Evolutionary conservation across 2,797 vertebrate species (phyloP).

Genomic region (Rhinichthys osculus): DNA sequence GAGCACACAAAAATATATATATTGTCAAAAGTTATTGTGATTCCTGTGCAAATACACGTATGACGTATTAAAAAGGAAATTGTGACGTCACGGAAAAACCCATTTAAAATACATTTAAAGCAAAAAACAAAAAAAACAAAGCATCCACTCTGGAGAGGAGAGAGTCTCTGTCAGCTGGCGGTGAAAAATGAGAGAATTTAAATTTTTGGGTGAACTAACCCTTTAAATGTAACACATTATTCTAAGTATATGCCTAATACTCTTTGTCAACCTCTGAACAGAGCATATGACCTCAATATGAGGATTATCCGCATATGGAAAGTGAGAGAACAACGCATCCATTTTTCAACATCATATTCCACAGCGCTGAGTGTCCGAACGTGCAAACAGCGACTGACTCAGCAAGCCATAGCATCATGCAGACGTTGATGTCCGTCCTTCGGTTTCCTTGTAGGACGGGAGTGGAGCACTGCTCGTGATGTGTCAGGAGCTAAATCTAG

Average conservation of each 20-base stretch:
- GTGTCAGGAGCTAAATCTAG: slow-evolving; percentile 34
- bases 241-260: background rate
- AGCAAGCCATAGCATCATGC: background rate
- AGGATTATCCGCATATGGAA: background rate
- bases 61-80: background rate
- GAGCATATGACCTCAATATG: background rate
- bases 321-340: background rate
- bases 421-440: background rate
- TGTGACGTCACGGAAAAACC: background rate
- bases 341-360: slow-evolving; percentile 25
- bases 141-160: background rate
- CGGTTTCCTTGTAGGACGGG: slow-evolving; percentile 7
- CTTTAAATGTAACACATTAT: background rate
- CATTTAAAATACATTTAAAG: background rate
- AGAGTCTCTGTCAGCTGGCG: background rate
- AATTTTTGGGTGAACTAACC: too few species aligned
- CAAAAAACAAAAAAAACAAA: background rate
- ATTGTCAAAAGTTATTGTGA: background rate
- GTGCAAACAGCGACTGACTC: background rate
- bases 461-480: background rate
- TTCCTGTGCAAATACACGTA: background rate
- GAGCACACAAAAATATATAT: background rate
- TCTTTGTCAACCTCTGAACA: background rate
- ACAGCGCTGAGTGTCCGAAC: background rate
- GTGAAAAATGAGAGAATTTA: background rate